Conservation (phyloP, 2,797 vertebrate genomes). For the Chelonia mydas region DNA sequence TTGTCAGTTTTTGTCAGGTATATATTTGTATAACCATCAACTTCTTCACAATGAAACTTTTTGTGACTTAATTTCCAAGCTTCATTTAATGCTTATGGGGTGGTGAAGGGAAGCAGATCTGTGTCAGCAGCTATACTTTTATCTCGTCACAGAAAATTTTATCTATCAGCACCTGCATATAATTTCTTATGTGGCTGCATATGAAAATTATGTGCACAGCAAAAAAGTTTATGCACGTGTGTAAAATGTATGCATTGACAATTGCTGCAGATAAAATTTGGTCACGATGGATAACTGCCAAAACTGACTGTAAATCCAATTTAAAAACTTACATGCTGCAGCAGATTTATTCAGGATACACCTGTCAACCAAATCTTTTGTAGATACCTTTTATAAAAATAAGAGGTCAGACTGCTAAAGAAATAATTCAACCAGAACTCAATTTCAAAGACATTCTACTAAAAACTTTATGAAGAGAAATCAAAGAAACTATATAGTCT, state of each 20-base stretch:
- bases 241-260: accelerated
- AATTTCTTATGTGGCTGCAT: too few relatives aligned
- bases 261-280: background rate
- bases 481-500: accelerated
- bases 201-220: too few relatives aligned
- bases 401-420: background rate
- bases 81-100: too few relatives aligned
- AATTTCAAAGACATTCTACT: background rate
- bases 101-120: too few relatives aligned
- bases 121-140: too few relatives aligned
- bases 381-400: background rate
- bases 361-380: background rate
- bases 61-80: too few relatives aligned
- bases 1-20: too few relatives aligned
- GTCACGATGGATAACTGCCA: background rate
- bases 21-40: too few relatives aligned
- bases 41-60: too few relatives aligned
- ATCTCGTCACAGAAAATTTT: too few relatives aligned
- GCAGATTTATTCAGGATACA: background rate
- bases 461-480: background rate
- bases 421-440: background rate
- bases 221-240: background rate
- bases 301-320: background rate
- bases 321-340: background rate
- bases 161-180: too few relatives aligned